A percentile compares a stretch with the other conserved stretches of the same genome.
phyloP scores from a whole-genome alignment of 2,113 vertebrate species.

The Mystacornis crossleyi region DNA sequence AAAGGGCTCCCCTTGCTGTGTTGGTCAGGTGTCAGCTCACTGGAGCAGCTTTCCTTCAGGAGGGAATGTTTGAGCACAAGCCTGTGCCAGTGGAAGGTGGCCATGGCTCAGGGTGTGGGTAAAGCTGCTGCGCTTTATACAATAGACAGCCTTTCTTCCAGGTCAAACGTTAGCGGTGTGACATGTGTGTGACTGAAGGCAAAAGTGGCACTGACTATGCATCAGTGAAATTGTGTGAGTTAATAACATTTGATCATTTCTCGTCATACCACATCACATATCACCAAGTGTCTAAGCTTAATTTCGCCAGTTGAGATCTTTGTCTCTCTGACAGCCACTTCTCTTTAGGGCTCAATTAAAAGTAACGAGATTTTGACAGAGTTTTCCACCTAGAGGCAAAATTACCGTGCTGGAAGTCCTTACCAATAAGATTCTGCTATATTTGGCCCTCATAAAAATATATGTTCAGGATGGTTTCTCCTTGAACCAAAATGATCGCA shows the following conservation, averaged over 20 bases:
- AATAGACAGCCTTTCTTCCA: neutral
- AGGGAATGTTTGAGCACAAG: neutral
- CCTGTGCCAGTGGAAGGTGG: neutral
- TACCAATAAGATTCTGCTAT: neutral
- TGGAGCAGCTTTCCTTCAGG: neutral
- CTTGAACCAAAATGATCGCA: neutral
- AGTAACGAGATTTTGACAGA: neutral
- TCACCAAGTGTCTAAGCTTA: neutral
- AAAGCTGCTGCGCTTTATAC: neutral
- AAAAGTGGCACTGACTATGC: neutral
- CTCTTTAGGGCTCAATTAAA: neutral
- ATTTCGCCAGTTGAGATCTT: neutral
- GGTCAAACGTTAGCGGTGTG: neutral
- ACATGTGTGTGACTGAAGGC: neutral
- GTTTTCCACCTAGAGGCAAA: neutral
- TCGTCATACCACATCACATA: neutral
- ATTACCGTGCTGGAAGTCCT: neutral
- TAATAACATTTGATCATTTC: neutral
- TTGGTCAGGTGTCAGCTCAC: neutral
- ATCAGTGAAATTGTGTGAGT: neutral
- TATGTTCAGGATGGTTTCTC: neutral
- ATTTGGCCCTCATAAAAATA: neutral
- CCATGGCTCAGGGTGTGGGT: neutral
- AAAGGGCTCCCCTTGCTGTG: neutral
- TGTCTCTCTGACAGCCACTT: neutral